Conservation (phyloP, 35 echinoderm and acorn worm genomes). For the Nesometra sesokonis region DNA sequence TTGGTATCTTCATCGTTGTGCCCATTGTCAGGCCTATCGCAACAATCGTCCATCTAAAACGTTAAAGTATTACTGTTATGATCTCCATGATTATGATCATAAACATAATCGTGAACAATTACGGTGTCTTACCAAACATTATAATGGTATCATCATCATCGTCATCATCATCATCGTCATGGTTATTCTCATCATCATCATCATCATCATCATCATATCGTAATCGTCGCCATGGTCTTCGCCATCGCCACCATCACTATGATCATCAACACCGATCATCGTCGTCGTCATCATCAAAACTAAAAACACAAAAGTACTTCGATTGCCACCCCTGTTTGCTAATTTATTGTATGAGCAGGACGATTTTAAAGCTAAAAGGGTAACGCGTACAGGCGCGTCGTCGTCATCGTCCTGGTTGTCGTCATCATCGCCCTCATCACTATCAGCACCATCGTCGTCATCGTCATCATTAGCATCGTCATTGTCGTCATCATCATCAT, state of each 20-base stretch:
- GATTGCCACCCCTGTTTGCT: no score
- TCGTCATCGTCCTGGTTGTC: no score
- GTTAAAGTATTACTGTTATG: neutral
- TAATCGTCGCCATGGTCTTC: neutral
- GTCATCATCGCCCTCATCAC: neutral
- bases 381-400: no score
- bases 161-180: neutral
- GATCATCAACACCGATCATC: neutral
- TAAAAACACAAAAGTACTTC: no score
- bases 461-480: neutral
- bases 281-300: no score
- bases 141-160: neutral
- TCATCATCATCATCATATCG: neutral
- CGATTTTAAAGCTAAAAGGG: no score
- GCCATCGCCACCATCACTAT: neutral
- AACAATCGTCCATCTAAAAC: no score
- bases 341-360: no score
- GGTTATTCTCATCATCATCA: neutral
- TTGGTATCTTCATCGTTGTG: no score
- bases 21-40: no score
- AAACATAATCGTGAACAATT: neutral
- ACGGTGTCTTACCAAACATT: neutral
- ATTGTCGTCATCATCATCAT: neutral
- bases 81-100: neutral
- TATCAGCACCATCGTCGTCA: neutral